Conservation (phyloP, 2,113 vertebrate species). For the Dermatemys mawii region DNA sequence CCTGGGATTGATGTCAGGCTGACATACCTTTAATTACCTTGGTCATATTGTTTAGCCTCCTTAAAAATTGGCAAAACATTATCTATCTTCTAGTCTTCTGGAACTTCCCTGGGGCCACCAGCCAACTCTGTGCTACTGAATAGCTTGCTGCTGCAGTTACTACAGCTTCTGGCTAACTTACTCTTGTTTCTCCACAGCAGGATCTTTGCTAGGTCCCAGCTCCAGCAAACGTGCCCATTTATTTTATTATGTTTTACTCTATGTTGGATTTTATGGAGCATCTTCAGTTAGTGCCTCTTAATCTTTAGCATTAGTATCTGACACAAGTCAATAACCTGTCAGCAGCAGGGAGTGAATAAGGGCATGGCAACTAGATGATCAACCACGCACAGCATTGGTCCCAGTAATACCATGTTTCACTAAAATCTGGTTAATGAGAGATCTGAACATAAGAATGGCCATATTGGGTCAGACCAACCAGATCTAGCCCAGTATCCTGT, state of each 20-base stretch:
- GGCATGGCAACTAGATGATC: background rate
- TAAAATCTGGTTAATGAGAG: background rate
- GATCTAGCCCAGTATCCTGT: no score
- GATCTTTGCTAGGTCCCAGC: background rate
- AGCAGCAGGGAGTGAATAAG: background rate
- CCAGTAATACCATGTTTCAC: background rate
- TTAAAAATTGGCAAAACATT: background rate
- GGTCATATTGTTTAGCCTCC: background rate
- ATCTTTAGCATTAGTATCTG: background rate
- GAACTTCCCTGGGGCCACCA: background rate
- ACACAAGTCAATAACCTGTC: background rate
- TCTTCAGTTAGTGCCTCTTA: background rate
- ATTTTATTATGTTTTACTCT: background rate
- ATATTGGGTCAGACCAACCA: no score
- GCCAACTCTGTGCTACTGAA: background rate
- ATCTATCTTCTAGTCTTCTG: background rate
- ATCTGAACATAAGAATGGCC: no score
- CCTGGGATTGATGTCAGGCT: background rate
- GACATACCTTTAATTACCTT: background rate
- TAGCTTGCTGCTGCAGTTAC: background rate
- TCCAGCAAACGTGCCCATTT: background rate
- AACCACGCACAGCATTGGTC: background rate
- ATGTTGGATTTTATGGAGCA: background rate
- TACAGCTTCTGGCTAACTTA: background rate
- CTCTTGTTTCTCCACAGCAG: no score